Evolutionary conservation across 1,140 invertebrate species (phyloP).

Genomic region (Polypedilum pembai): DNA sequence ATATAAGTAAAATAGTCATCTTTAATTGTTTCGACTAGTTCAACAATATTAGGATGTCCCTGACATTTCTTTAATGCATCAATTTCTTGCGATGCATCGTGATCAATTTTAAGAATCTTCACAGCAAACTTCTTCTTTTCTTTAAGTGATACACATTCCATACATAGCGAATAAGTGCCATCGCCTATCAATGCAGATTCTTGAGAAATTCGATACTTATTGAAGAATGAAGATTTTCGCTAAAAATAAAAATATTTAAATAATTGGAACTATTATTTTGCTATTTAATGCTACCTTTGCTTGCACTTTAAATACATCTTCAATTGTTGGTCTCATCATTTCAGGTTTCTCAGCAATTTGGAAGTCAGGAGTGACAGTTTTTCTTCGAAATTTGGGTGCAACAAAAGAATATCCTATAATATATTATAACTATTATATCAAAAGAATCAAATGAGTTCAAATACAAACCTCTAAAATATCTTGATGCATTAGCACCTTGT

Average conservation of each 20-base stretch:
- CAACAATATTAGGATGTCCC: conserved; percentile 83
- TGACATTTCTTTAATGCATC: conserved; percentile 71
- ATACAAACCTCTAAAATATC: conserved; percentile 67
- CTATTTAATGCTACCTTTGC: conserved; percentile 1
- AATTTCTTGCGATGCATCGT: conserved; percentile 70
- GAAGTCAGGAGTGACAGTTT: not conserved
- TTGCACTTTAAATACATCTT: conserved; percentile 18
- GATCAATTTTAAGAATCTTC: conserved; percentile 77
- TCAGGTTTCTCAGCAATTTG: not conserved
- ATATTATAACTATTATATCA: conserved; percentile 6
- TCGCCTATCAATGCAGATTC: conserved; percentile 62
- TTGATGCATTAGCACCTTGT: conserved; percentile 62
- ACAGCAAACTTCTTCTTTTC: conserved; percentile 76
- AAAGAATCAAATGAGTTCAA: conserved; percentile 33
- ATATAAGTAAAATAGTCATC: conserved; percentile 79
- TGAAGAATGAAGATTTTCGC: conserved; percentile 78
- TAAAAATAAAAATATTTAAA: conserved; percentile 36
- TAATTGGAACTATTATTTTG: not conserved
- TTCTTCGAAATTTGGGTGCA: conserved; percentile 62
- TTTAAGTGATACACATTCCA: conserved; percentile 66
- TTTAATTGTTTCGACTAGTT: conserved; percentile 69
- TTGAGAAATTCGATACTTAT: conserved; percentile 69
- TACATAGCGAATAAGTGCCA: conserved; percentile 83
- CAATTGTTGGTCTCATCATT: not conserved
- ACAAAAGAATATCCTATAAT: conserved; percentile 79